Percentiles rank a stretch among this genome's conserved stretches.
Conservation (phyloP, 2,888 invertebrate genomes). For the Mellilla xanthometata region DNA sequence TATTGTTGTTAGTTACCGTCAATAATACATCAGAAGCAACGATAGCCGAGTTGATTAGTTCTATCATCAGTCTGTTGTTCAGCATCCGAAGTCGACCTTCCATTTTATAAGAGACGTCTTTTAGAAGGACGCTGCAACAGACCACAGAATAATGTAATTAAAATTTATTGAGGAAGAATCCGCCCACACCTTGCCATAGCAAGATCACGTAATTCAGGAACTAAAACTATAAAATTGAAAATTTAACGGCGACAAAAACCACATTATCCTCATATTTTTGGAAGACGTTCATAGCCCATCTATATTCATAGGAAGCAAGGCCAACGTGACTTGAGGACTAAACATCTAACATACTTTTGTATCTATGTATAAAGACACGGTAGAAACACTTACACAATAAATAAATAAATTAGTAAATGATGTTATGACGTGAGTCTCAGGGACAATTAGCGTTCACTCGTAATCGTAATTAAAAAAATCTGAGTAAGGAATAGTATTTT, state of each 20-base stretch:
- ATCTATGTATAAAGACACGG: too few relatives aligned
- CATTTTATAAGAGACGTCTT: conserved; percentile 51
- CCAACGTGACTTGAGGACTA: too few relatives aligned
- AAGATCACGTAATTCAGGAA: background rate
- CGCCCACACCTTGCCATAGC: conserved; percentile 1
- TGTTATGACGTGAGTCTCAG: too few relatives aligned
- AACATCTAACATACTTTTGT: too few relatives aligned
- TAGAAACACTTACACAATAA: too few relatives aligned
- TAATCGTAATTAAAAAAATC: too few relatives aligned
- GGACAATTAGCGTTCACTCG: too few relatives aligned
- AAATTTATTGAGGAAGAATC: conserved; percentile 13
- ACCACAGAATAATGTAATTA: conserved; percentile 2
- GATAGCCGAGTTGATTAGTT: conserved; percentile 50
- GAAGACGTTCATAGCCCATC: background rate
- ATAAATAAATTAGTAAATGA: too few relatives aligned
- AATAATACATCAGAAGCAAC: conserved; percentile 41
- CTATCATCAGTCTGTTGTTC: conserved; percentile 48
- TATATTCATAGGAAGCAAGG: too few relatives aligned
- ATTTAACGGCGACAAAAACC: background rate
- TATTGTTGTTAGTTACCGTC: conserved; percentile 54
- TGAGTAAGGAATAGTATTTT: too few relatives aligned
- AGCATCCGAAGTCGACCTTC: conserved; percentile 59
- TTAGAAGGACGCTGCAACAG: conserved; percentile 53
- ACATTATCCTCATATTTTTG: background rate
- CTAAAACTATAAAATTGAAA: background rate